A percentile compares a stretch with the other conserved stretches of the same genome.
phyloP scores from a whole-genome alignment of 2,113 vertebrate genomes.

The Urocolius indicus region DNA sequence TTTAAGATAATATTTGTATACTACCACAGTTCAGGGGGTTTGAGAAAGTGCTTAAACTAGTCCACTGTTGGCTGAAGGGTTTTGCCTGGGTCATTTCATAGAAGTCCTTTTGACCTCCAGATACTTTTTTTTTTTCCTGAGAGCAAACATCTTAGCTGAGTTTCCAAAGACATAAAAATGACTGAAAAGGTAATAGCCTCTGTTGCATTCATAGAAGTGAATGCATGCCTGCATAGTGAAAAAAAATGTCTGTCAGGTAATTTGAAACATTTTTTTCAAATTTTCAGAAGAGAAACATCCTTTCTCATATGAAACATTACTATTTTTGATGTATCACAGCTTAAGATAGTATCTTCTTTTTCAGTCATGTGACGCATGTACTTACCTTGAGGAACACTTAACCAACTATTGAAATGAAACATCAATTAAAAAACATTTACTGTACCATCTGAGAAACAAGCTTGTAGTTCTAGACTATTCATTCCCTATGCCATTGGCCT shows the following conservation, averaged over 20 bases:
- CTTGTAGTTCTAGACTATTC: not conserved
- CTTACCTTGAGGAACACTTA: not conserved
- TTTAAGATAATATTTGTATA: not conserved
- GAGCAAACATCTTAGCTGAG: constrained; percentile 27
- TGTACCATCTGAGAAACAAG: not conserved
- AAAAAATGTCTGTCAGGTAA: not conserved
- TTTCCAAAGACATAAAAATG: constrained; percentile 12
- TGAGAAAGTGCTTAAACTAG: constrained; percentile 18
- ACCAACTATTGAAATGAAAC: not conserved
- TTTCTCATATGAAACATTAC: not conserved
- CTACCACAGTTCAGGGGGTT: not conserved
- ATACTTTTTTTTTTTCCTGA: not conserved
- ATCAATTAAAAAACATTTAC: not conserved
- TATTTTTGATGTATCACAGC: not conserved
- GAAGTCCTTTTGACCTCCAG: constrained; percentile 52
- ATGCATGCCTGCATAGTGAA: not conserved
- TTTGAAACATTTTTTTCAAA: not conserved
- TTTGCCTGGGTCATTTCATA: constrained; percentile 24
- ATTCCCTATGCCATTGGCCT: not conserved
- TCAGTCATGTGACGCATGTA: not conserved
- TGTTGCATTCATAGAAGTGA: not conserved
- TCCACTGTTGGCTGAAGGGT: not conserved
- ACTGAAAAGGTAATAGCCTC: not conserved
- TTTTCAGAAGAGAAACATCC: not conserved
- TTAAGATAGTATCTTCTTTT: not conserved